Percentiles rank a stretch among this genome's conserved stretches.
phyloP scores from a whole-genome alignment of 2,113 vertebrate genomes.

The Aphyosemion australe region DNA sequence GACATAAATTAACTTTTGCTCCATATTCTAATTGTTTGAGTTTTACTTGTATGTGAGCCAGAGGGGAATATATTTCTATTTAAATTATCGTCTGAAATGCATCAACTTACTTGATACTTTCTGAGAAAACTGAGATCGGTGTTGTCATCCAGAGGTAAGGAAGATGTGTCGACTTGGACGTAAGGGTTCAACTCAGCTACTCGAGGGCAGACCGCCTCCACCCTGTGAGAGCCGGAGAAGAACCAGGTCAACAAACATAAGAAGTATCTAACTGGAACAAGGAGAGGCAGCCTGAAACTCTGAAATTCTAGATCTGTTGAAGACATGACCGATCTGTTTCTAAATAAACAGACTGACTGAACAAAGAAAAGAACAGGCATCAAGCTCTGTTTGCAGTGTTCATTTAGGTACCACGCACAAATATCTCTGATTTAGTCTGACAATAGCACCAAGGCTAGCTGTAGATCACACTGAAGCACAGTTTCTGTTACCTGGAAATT shows the following conservation, averaged over 20 bases:
- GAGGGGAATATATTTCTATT: background rate
- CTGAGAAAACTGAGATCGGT: slow-evolving; percentile 90
- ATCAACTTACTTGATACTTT: slow-evolving; percentile 84
- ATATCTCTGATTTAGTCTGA: too few species aligned
- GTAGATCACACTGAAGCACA: too few species aligned
- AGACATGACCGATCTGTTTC: background rate
- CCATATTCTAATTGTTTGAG: too few species aligned
- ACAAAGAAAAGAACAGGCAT: background rate
- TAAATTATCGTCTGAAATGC: background rate
- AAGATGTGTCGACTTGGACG: slow-evolving; percentile 87
- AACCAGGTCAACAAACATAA: background rate
- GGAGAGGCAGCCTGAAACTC: background rate
- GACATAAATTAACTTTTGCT: too few species aligned
- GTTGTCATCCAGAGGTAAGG: slow-evolving; percentile 80
- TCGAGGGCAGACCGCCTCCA: slow-evolving; percentile 86
- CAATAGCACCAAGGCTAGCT: too few species aligned
- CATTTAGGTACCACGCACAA: too few species aligned
- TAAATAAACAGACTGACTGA: background rate
- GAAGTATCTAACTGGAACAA: background rate
- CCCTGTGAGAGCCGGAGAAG: slow-evolving; percentile 71
- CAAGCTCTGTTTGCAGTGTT: too few species aligned
- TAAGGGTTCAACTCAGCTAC: slow-evolving; percentile 95
- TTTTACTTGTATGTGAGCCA: too few species aligned
- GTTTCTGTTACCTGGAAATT: too few species aligned
- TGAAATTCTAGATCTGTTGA: too few species aligned